Percentiles rank a stretch among this genome's conserved stretches.
Conservation (phyloP, 1,140 invertebrate species). For the Eumeta japonica region DNA sequence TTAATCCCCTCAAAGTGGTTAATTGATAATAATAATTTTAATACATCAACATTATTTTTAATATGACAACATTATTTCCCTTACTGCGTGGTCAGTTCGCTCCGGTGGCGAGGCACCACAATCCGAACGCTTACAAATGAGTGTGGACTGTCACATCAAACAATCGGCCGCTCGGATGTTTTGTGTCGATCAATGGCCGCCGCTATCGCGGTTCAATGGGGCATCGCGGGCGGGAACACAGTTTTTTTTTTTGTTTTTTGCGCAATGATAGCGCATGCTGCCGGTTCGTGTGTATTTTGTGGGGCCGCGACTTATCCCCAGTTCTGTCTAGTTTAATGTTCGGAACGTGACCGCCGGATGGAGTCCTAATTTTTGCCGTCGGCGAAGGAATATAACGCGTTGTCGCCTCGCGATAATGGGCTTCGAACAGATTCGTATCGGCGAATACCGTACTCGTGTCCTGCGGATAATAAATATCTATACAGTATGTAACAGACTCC, state of each 20-base stretch:
- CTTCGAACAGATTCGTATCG: too few species aligned
- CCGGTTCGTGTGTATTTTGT: conserved; percentile 47
- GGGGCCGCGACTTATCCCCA: conserved; percentile 44
- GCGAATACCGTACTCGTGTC: too few species aligned
- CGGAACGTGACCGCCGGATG: conserved; percentile 44
- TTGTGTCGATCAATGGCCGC: conserved; percentile 45
- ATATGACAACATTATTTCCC: too few species aligned
- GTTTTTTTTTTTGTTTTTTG: conserved; percentile 32
- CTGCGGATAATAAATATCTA: too few species aligned
- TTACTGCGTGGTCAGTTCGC: too few species aligned
- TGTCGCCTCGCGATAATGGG: too few species aligned
- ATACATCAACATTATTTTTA: too few species aligned
- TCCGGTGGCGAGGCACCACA: too few species aligned
- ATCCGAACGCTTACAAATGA: too few species aligned
- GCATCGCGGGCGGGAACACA: conserved; percentile 27
- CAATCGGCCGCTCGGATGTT: conserved; percentile 37
- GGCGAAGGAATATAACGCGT: too few species aligned
- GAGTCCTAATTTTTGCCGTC: conserved; percentile 41
- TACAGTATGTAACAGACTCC: too few species aligned
- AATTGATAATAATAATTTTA: conserved; percentile 14
- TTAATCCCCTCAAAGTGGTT: too few species aligned
- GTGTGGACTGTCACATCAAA: conserved; percentile 39
- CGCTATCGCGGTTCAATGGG: conserved; percentile 42
- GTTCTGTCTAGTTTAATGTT: conserved; percentile 52
- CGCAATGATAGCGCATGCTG: conserved; percentile 53